Conservation (phyloP, 2,113 vertebrate species). For the Cololabis saira region DNA sequence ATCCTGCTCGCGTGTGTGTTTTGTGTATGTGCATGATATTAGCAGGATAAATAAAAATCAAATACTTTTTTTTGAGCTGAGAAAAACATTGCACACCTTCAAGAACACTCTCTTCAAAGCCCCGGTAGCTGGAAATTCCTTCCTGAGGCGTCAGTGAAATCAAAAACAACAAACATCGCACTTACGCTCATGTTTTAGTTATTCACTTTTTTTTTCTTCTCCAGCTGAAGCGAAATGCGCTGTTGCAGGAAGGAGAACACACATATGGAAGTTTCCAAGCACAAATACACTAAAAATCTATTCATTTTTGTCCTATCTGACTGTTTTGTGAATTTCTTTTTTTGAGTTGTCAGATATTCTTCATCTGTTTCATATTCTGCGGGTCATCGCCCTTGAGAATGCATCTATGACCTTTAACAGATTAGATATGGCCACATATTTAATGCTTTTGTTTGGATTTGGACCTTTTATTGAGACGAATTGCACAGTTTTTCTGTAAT, state of each 20-base stretch:
- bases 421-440: too few species aligned
- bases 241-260: slow-evolving; percentile 40
- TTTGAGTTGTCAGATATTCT: slow-evolving; percentile 48
- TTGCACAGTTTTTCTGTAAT: too few species aligned
- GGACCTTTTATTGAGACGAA: too few species aligned
- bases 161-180: slow-evolving; percentile 72
- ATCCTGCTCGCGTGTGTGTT: slow-evolving; percentile 6
- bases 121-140: slow-evolving; percentile 55
- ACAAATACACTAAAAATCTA: slow-evolving; percentile 25
- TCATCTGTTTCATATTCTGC: too few species aligned
- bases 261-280: slow-evolving; percentile 57
- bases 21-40: slow-evolving; percentile 40
- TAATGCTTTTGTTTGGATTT: too few species aligned
- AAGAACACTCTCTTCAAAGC: slow-evolving; percentile 78
- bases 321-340: slow-evolving; percentile 28
- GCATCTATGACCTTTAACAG: too few species aligned
- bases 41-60: slow-evolving; percentile 71
- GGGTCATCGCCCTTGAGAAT: too few species aligned
- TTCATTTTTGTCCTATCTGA: not conserved
- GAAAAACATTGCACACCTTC: slow-evolving; percentile 67
- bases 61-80: slow-evolving; percentile 58
- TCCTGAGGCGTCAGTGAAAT: slow-evolving; percentile 67
- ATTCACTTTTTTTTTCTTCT: slow-evolving; percentile 52
- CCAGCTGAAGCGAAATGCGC: slow-evolving; percentile 54
- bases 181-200: slow-evolving; percentile 69